Conservation (phyloP, 2,888 invertebrate genomes). For the Harpalus rufipes region DNA sequence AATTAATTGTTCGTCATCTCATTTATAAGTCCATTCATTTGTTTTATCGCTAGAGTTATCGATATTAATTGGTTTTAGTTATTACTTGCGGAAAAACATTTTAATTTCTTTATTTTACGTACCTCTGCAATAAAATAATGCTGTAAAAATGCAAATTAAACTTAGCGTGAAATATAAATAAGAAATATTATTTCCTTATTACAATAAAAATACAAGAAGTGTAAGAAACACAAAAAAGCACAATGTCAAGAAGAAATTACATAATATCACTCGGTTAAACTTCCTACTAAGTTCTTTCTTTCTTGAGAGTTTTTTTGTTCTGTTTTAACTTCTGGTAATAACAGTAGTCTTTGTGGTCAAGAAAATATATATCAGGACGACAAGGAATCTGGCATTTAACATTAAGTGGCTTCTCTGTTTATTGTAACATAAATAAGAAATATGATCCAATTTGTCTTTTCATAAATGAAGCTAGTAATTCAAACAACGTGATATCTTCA, state of each 20-base stretch:
- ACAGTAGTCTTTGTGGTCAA: constrained; percentile 22
- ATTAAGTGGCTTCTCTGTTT: constrained; percentile 13
- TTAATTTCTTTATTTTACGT: too few relatives aligned
- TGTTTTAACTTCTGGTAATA: constrained; percentile 19
- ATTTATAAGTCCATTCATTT: too few relatives aligned
- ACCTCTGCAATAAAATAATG: too few relatives aligned
- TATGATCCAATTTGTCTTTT: constrained; percentile 44
- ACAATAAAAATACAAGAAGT: background rate
- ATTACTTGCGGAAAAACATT: background rate
- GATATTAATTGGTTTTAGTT: too few relatives aligned
- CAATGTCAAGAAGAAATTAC: constrained; percentile 48
- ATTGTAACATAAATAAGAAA: constrained; percentile 27
- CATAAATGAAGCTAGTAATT: constrained; percentile 42
- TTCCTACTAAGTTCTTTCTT: constrained; percentile 39
- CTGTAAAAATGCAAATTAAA: background rate
- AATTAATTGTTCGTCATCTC: background rate
- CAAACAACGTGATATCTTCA: constrained; percentile 22
- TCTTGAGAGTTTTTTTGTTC: constrained; percentile 5
- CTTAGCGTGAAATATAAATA: background rate
- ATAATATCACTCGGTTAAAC: constrained; percentile 31
- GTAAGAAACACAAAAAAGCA: constrained; percentile 31
- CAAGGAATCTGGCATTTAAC: constrained; percentile 27
- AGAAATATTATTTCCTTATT: constrained; percentile 13
- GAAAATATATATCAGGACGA: constrained; percentile 12
- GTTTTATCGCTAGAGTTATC: too few relatives aligned